A percentile compares a stretch with the other conserved stretches of the same genome.
These are phyloP conservation scores for Notechis scutatus DNA, from an alignment of 2,113 vertebrate species.

Conservation along the genomic window DNA sequence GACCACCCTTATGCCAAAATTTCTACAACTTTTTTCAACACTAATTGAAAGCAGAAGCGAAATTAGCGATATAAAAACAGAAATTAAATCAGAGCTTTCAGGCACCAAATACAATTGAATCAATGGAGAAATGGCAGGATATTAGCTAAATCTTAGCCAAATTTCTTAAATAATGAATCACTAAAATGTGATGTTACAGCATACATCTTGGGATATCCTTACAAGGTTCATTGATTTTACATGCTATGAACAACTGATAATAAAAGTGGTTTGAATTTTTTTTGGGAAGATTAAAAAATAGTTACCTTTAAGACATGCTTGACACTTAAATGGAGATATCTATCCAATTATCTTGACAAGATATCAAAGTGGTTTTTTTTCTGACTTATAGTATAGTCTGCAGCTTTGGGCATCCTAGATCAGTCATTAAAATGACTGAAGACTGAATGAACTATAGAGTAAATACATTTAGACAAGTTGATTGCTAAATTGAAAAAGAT, in stretches of 20 bases:
- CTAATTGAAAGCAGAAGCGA: background rate
- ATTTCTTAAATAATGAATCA: background rate
- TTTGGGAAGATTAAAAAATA: background rate
- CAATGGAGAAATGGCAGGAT: background rate
- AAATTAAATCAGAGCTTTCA: background rate
- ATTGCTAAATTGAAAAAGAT: slow-evolving; percentile 17
- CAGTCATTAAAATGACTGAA: background rate
- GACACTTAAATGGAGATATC: background rate
- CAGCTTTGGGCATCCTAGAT: background rate
- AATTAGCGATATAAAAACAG: background rate
- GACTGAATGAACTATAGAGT: background rate
- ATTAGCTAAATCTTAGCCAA: slow-evolving; percentile 11
- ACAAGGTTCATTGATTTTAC: background rate
- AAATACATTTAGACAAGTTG: background rate
- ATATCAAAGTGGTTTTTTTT: background rate
- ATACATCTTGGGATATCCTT: background rate
- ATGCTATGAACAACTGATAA: background rate
- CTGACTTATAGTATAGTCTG: background rate
- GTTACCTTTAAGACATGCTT: background rate
- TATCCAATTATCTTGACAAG: background rate
- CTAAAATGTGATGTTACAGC: background rate
- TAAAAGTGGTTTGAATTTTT: background rate
- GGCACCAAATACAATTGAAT: slow-evolving; percentile 9
- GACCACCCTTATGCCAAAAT: background rate
- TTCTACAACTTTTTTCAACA: background rate